Evolutionary conservation across 2,797 vertebrate species (phyloP).

Genomic region (Brachymystax lenok): DNA sequence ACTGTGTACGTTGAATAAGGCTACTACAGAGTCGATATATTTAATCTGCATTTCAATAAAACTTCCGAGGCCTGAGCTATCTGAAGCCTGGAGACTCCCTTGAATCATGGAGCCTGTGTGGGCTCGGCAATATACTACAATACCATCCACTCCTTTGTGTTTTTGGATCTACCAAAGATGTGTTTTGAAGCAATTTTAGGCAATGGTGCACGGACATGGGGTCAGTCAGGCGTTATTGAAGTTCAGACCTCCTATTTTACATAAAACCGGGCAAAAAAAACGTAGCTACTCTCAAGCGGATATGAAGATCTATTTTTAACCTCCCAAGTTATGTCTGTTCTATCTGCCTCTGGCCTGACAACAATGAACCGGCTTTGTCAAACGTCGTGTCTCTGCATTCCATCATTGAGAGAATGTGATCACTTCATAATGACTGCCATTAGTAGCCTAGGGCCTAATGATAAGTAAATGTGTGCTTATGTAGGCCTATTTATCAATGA

Average conservation of each 20-base stretch:
- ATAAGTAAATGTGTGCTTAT: neutral
- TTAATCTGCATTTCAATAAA: neutral
- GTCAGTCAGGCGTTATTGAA: neutral
- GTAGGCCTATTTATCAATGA: neutral
- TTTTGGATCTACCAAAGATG: neutral
- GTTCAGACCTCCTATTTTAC: neutral
- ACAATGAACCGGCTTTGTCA: neutral
- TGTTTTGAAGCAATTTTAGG: neutral
- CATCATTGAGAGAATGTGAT: neutral
- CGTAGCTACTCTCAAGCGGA: neutral
- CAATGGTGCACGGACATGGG: neutral
- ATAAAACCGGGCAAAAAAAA: neutral
- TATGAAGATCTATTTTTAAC: neutral
- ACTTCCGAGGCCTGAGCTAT: neutral
- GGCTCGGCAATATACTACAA: neutral
- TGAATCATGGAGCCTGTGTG: neutral
- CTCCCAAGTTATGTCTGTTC: neutral
- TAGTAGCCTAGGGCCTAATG: neutral
- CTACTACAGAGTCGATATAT: neutral
- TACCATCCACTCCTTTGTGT: neutral
- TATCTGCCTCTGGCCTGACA: neutral
- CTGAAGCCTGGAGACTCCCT: neutral
- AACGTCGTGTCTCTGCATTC: neutral
- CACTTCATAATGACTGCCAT: neutral
- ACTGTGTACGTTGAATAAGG: neutral